These are phyloP conservation scores for Biston stratarius DNA, from an alignment of 2,888 invertebrate genomes.

Conservation along the genomic window DNA sequence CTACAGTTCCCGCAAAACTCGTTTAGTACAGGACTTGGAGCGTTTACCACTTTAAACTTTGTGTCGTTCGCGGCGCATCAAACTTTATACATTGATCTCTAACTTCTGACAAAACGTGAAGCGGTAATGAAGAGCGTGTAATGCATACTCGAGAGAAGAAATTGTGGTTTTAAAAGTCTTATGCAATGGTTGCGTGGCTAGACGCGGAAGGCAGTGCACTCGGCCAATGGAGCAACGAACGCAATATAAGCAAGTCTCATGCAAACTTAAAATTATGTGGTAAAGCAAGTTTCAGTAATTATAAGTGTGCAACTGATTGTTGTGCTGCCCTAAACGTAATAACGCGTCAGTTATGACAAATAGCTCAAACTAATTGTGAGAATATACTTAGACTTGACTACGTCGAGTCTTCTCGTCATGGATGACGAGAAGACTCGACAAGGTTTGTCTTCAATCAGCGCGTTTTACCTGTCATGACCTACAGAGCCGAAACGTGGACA, in stretches of 20 bases:
- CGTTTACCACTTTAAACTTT: slow-evolving; percentile 38
- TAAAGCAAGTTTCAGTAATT: slow-evolving; percentile 44
- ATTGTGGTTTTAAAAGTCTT: slow-evolving; percentile 48
- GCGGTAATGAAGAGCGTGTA: slow-evolving; percentile 15
- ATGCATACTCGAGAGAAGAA: slow-evolving; percentile 41
- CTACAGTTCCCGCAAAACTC: slow-evolving; percentile 71
- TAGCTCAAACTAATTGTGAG: not conserved
- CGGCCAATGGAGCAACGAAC: slow-evolving; percentile 80
- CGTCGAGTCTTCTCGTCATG: too few species aligned
- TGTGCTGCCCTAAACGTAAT: slow-evolving; percentile 17
- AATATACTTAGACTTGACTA: too few species aligned
- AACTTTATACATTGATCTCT: slow-evolving; percentile 47
- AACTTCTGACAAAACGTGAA: slow-evolving; percentile 3
- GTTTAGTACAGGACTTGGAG: slow-evolving; percentile 65
- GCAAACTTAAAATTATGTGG: slow-evolving; percentile 54
- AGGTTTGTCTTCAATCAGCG: too few species aligned
- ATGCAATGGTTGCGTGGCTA: slow-evolving; percentile 76
- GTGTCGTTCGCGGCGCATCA: slow-evolving; percentile 28
- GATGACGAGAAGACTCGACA: too few species aligned
- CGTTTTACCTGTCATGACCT: too few species aligned
- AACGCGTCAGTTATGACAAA: not conserved
- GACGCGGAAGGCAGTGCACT: slow-evolving; percentile 80
- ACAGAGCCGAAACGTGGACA: too few species aligned
- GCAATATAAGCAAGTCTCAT: slow-evolving; percentile 63
- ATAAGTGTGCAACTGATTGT: slow-evolving; percentile 34